These are phyloP conservation scores for Fukomys damarensis DNA, from an alignment of 2,113 vertebrate species.

Conservation along the genomic window DNA sequence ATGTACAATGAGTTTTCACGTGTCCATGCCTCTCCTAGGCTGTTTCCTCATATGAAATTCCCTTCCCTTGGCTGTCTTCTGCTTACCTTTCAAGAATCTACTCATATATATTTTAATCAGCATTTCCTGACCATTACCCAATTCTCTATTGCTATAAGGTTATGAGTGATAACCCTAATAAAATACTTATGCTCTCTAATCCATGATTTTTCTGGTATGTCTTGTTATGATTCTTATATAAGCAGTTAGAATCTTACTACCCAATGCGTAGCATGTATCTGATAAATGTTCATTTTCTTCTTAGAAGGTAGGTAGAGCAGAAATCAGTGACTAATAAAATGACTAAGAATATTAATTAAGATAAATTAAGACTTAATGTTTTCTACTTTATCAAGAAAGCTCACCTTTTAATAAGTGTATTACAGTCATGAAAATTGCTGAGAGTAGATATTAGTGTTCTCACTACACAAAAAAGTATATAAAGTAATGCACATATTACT, in stretches of 20 bases:
- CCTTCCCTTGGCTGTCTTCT: constrained; percentile 8
- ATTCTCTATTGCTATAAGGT: neutral
- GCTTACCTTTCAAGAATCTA: constrained; percentile 30
- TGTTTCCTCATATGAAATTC: neutral
- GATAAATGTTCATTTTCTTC: constrained; percentile 54
- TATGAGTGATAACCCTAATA: neutral
- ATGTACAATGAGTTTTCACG: neutral
- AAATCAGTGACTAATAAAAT: constrained; percentile 65
- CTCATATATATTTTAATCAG: constrained; percentile 9
- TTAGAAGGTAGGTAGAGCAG: constrained; percentile 43
- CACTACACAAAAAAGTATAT: neutral
- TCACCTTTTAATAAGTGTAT: constrained; percentile 1
- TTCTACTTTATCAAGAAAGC: constrained; percentile 35
- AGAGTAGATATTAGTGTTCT: neutral
- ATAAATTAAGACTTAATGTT: constrained; percentile 11
- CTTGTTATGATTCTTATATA: constrained; percentile 20
- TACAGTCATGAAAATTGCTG: neutral
- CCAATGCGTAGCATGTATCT: neutral
- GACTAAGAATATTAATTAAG: constrained; percentile 58
- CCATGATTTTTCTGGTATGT: neutral
- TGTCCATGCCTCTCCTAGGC: neutral
- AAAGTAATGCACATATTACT: neutral
- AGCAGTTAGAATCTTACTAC: constrained; percentile 33
- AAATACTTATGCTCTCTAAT: neutral
- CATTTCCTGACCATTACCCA: neutral